Evolutionary conservation across 2,797 vertebrate genomes (phyloP).

Genomic region (Sebastiscus tertius): DNA sequence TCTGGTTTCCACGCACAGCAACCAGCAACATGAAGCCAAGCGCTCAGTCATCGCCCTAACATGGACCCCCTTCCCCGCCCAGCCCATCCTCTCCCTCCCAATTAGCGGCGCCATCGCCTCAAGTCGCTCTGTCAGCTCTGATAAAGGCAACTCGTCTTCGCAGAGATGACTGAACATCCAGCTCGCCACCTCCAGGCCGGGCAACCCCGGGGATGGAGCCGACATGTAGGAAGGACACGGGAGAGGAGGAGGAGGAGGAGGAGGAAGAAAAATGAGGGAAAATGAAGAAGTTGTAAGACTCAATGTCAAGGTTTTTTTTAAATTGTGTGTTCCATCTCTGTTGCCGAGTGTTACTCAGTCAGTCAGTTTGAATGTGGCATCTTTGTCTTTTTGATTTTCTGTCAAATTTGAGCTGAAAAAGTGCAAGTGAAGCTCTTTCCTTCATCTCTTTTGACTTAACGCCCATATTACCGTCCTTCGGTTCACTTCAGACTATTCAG

Average conservation of each 20-base stretch:
- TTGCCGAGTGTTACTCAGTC: neutral
- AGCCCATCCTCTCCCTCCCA: constrained; percentile 28
- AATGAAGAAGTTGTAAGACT: neutral
- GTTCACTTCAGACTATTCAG: neutral
- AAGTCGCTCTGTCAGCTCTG: constrained; percentile 53
- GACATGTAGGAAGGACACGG: constrained; percentile 1
- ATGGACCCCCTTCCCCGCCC: neutral
- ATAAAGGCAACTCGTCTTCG: constrained; percentile 48
- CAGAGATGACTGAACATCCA: constrained; percentile 51
- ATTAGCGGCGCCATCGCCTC: constrained; percentile 56
- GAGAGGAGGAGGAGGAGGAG: neutral
- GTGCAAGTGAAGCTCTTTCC: neutral
- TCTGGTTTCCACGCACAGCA: neutral
- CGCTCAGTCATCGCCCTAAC: constrained; percentile 20
- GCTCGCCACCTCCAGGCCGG: constrained; percentile 16
- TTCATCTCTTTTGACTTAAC: neutral
- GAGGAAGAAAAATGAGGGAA: neutral
- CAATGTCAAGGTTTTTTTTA: too few relatives aligned
- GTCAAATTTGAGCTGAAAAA: too few relatives aligned
- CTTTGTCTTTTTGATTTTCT: neutral
- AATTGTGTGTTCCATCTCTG: neutral
- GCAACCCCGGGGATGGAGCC: neutral
- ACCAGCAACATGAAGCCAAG: constrained; percentile 29
- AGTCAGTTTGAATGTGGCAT: neutral
- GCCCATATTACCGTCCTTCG: neutral